These are phyloP conservation scores for Junonia oenone DNA, from an alignment of 2,888 invertebrate species.

Conservation along the genomic window DNA sequence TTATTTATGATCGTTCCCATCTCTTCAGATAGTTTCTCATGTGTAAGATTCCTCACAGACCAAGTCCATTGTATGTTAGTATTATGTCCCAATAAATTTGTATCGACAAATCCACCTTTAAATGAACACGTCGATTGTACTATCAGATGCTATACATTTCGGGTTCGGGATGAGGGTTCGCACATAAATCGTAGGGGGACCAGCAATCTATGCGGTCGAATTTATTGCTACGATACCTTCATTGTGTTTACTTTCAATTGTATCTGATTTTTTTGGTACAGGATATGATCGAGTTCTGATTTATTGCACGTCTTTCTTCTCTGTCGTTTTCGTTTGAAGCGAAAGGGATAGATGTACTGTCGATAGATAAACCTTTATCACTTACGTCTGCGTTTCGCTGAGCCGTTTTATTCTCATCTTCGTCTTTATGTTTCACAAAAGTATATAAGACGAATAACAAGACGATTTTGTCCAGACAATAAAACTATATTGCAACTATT, in stretches of 20 bases:
- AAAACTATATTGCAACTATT: too few species aligned
- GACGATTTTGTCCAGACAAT: too few species aligned
- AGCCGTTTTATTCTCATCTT: neutral
- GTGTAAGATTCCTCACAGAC: neutral
- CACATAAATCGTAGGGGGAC: conserved; percentile 55
- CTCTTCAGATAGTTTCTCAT: too few species aligned
- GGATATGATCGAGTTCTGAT: neutral
- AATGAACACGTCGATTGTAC: conserved; percentile 59
- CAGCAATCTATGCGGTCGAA: conserved; percentile 49
- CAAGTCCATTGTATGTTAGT: neutral
- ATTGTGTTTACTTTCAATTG: conserved; percentile 27
- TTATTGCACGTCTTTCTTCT: neutral
- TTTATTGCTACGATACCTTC: conserved; percentile 32
- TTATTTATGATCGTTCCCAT: too few species aligned
- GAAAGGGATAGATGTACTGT: neutral
- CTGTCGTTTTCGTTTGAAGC: neutral
- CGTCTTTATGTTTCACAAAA: neutral
- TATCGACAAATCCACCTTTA: conserved; percentile 50
- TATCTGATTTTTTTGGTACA: conserved; percentile 6
- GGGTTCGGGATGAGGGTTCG: conserved; percentile 41
- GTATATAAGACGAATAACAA: too few species aligned
- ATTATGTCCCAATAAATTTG: conserved; percentile 17
- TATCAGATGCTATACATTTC: conserved; percentile 64
- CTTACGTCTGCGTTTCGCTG: neutral
- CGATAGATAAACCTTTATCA: neutral